These are phyloP conservation scores for Pelagia noctiluca DNA, from an alignment of 30 jellyfish, hydroid and myxozoan genomes.

Conservation along the genomic window DNA sequence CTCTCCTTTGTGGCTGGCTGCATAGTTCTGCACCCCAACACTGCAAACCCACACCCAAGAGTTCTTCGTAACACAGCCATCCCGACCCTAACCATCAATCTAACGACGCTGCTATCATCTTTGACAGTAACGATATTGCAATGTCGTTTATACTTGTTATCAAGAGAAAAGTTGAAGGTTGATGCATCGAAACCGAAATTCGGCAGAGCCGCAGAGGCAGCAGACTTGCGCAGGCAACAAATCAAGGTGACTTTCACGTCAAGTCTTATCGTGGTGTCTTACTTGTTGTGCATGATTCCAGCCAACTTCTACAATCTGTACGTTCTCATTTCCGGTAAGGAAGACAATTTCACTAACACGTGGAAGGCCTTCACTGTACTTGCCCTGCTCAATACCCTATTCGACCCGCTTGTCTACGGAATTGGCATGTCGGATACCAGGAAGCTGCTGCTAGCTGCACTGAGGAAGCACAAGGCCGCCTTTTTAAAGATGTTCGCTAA, in stretches of 20 bases:
- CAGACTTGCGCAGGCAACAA: not conserved
- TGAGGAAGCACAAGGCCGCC: too few relatives aligned
- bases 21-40: not conserved
- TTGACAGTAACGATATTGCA: not conserved
- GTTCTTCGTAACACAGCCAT: not conserved
- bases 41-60: not conserved
- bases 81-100: not conserved
- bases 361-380: not conserved
- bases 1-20: not conserved
- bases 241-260: not conserved
- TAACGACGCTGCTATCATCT: not conserved
- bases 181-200: not conserved
- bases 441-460: too few relatives aligned
- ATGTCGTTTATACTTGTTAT: not conserved
- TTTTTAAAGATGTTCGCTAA: too few relatives aligned
- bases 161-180: not conserved
- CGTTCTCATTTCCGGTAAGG: not conserved
- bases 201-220: not conserved
- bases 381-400: not conserved
- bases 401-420: conserved; percentile 21
- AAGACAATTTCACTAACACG: not conserved
- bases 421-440: not conserved
- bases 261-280: not conserved
- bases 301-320: not conserved
- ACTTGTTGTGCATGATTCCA: not conserved